phyloP scores from a whole-genome alignment of 2,113 vertebrate species.

The Rhinolophus ferrumequinum region DNA sequence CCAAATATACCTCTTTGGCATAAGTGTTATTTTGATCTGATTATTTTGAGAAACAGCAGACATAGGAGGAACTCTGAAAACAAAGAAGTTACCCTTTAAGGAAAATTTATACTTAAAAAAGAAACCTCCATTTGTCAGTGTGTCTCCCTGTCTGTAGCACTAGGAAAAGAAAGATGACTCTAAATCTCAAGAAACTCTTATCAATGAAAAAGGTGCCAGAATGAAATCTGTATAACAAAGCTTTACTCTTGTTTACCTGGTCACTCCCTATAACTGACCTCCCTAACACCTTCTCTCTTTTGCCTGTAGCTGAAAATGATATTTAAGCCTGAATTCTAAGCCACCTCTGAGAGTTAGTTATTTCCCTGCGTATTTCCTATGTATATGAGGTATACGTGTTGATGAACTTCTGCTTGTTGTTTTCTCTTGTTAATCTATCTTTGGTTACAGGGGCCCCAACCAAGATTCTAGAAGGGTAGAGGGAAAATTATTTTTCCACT shows the following conservation, averaged over 20 bases:
- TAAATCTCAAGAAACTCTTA: not conserved
- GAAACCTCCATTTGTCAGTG: not conserved
- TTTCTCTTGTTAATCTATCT: not conserved
- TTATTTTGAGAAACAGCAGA: constrained; percentile 7
- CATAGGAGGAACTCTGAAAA: not conserved
- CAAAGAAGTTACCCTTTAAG: not conserved
- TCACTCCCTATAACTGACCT: not conserved
- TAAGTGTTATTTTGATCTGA: not conserved
- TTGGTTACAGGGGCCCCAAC: not conserved
- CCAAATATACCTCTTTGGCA: not conserved
- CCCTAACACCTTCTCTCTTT: not conserved
- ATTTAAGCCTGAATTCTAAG: not conserved
- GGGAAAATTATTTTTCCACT: not conserved
- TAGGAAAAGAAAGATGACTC: not conserved
- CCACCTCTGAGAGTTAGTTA: not conserved
- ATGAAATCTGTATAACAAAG: not conserved
- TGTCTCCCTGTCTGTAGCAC: not conserved
- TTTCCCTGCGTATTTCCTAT: not conserved
- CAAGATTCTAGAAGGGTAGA: not conserved
- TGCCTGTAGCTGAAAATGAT: not conserved
- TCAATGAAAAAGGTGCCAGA: not conserved
- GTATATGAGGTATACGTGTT: not conserved
- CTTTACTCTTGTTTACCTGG: not conserved
- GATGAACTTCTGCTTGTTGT: not conserved
- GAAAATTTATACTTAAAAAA: not conserved